Percentiles rank a stretch among this genome's conserved stretches.
Conservation (phyloP, 2,888 invertebrate species). For the Agonopterix arenella region DNA sequence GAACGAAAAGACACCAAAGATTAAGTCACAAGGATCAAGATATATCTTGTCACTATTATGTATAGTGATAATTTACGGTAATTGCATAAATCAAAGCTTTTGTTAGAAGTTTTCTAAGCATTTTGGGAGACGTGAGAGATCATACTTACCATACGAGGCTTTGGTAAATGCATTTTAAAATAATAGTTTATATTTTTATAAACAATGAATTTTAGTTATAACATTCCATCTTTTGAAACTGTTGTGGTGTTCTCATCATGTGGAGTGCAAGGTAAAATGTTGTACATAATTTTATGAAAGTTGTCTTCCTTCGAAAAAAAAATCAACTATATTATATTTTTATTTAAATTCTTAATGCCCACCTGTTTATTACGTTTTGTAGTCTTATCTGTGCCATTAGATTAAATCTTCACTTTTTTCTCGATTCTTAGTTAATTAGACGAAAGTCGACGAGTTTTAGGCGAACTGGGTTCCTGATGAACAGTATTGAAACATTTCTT, state of each 20-base stretch:
- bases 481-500: too few species aligned
- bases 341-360: constrained; percentile 33
- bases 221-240: neutral
- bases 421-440: neutral
- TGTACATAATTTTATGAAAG: constrained; percentile 15
- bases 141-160: too few species aligned
- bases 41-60: too few species aligned
- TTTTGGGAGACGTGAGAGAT: too few species aligned
- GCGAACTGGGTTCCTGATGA: too few species aligned
- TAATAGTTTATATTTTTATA: neutral
- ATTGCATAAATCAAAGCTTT: too few species aligned
- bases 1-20: too few species aligned
- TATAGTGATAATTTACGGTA: too few species aligned
- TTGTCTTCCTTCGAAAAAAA: constrained; percentile 47
- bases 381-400: constrained; percentile 47
- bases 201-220: neutral
- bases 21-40: too few species aligned
- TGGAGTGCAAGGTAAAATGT: neutral
- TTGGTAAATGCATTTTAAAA: neutral
- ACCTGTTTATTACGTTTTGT: constrained; percentile 35
- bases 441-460: too few species aligned
- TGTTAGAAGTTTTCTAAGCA: too few species aligned
- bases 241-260: too few species aligned
- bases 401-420: constrained; percentile 9
- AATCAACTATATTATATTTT: constrained; percentile 22